Evolutionary conservation across 2,888 invertebrate genomes (phyloP).

Genomic region (Eristalis intricaria): DNA sequence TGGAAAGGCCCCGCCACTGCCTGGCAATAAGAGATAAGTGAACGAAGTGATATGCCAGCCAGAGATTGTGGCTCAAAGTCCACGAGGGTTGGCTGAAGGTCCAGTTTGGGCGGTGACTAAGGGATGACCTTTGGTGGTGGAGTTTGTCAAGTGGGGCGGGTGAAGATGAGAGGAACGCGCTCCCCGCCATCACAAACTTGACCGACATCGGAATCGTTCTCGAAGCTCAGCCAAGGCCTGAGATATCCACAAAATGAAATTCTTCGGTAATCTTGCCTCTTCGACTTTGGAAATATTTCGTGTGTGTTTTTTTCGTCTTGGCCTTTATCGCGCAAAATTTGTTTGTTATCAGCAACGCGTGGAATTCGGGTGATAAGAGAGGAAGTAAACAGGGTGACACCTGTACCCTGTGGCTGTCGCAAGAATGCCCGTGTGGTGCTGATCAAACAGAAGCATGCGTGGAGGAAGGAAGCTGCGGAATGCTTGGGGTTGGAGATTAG

Average conservation of each 20-base stretch:
- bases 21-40: neutral
- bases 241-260: neutral
- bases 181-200: neutral
- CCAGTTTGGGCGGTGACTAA: neutral
- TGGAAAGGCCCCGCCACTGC: neutral
- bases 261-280: neutral
- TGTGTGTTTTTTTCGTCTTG: neutral
- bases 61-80: neutral
- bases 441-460: neutral
- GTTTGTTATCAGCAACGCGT: slow-evolving; percentile 15
- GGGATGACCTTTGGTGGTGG: neutral
- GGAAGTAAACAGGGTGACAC: slow-evolving; percentile 6
- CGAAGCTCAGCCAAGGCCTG: neutral
- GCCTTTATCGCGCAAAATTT: slow-evolving; percentile 9
- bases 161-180: too few relatives aligned
- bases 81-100: neutral
- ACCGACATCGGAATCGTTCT: neutral
- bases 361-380: slow-evolving; percentile 37
- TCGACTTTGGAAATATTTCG: slow-evolving; percentile 5
- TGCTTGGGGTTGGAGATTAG: neutral
- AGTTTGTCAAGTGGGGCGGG: too few relatives aligned
- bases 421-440: neutral
- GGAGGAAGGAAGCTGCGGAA: neutral
- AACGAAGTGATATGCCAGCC: neutral
- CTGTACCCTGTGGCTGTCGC: neutral